phyloP scores from a whole-genome alignment of 2,113 vertebrate genomes.

The Thymallus thymallus region DNA sequence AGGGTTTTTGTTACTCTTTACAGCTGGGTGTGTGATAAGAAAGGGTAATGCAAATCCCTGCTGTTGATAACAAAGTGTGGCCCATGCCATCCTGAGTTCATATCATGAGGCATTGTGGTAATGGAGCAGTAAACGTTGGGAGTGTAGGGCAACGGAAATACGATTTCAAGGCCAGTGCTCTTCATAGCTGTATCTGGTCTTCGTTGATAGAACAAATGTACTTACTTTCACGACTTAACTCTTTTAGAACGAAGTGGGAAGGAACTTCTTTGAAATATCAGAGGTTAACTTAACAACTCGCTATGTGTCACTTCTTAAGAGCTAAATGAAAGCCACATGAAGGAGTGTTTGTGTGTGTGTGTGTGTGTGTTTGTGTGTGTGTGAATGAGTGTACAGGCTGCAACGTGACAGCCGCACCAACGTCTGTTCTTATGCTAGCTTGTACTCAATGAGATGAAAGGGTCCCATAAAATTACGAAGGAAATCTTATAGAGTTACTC shows the following conservation, averaged over 20 bases:
- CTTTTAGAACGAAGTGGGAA: slow-evolving; percentile 10
- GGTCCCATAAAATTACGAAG: slow-evolving; percentile 61
- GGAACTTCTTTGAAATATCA: slow-evolving; percentile 21
- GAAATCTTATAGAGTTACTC: slow-evolving; percentile 55
- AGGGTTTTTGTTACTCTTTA: too few relatives aligned
- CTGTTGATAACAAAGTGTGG: too few relatives aligned
- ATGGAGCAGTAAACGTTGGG: too few relatives aligned
- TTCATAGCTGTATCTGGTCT: not conserved
- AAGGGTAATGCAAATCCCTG: too few relatives aligned
- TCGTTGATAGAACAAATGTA: too few relatives aligned
- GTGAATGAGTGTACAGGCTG: slow-evolving; percentile 33
- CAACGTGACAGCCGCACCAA: slow-evolving; percentile 24
- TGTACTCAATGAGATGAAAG: slow-evolving; percentile 60
- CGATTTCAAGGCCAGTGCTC: not conserved
- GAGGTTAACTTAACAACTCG: slow-evolving; percentile 22
- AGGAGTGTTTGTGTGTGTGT: slow-evolving; percentile 14
- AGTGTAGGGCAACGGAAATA: not conserved
- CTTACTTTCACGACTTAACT: too few relatives aligned
- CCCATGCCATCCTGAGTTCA: too few relatives aligned
- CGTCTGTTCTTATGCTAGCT: slow-evolving; percentile 41
- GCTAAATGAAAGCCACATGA: slow-evolving; percentile 6
- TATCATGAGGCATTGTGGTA: too few relatives aligned
- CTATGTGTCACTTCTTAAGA: slow-evolving; percentile 21
- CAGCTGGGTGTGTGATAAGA: too few relatives aligned
- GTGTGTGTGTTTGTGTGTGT: not conserved